Evolutionary conservation across 2,113 vertebrate genomes (phyloP), one percentile per base, ranked within the genome.

Genomic region (Poeciliopsis turrubarensis): DNA sequence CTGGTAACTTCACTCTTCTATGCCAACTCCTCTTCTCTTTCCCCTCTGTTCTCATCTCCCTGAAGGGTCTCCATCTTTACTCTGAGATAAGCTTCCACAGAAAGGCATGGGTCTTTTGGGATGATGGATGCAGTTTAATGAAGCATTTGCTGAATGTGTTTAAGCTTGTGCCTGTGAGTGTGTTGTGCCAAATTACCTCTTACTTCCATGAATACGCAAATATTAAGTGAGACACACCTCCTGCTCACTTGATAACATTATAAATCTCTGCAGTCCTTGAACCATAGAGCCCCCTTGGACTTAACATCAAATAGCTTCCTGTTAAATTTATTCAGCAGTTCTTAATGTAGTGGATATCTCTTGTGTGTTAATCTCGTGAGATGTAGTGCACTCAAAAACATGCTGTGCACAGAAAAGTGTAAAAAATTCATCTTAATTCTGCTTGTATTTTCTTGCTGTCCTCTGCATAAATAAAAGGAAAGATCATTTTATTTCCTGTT

Each of bases 1-100:
- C 70, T 75, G 72, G 73, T 68, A 61, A 81, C 77, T 67, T 0
- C 34, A 31, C 65, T 82, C 61, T 29, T 78, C 70, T 71, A 65
- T 82, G 19, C 75, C 73, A 57, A 74, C 73, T 68, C 4, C n/a
- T 72, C 29, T 74, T n/a, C 60, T 41, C 82, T 51, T 68, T 63
- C 84, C 84, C 74, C 68, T 81, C 78, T 70, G 60, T 76, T 87
- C 72, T 91, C 77, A 84, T 89, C 84, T 89, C 84, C 87, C 87
- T 86, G 65, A 86, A 89, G 89, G 83, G 79, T 78, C 80, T 84
- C 79, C 63, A 80, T 92, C 86, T 88, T 83, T 88, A 86, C 84
- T 79, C 62, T 4, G 64, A 72, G 85, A 88, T 90, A 90, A 87
- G 87, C 79, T 71, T 41, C 34, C 77, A 80, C 79, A 85, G 80